These are phyloP conservation scores for Etheostoma nigrum DNA, from an alignment of 2,797 vertebrate genomes.

Conservation along the genomic window DNA sequence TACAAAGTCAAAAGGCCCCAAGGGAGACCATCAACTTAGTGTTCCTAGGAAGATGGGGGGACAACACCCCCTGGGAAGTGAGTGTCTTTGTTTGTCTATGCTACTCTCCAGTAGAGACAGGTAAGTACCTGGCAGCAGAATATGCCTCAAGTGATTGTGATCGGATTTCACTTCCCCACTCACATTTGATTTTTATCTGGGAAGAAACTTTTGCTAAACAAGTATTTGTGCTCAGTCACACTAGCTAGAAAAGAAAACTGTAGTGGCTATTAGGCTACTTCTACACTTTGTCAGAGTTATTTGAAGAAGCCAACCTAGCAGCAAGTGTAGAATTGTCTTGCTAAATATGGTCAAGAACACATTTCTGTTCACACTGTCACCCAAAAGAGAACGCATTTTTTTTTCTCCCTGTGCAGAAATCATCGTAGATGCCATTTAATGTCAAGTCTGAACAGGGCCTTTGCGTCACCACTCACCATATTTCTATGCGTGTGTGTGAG, in stretches of 20 bases:
- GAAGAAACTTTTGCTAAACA: slow-evolving; percentile 4
- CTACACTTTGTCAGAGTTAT: neutral
- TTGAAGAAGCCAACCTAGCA: neutral
- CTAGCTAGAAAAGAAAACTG: neutral
- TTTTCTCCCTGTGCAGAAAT: neutral
- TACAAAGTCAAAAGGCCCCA: slow-evolving; percentile 43
- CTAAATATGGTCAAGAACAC: neutral
- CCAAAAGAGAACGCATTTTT: neutral
- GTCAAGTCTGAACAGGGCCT: slow-evolving; percentile 22
- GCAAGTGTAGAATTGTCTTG: neutral
- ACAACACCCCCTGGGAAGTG: neutral
- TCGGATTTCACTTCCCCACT: slow-evolving; percentile 20
- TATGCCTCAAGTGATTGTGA: neutral
- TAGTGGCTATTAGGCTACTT: neutral
- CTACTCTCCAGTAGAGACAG: neutral
- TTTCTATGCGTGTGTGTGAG: slow-evolving; percentile 33
- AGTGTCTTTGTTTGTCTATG: slow-evolving; percentile 26
- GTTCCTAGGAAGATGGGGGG: slow-evolving; percentile 20
- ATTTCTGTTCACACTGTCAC: neutral
- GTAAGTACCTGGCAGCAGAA: slow-evolving; percentile 17
- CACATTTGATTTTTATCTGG: slow-evolving; percentile 23
- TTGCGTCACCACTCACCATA: slow-evolving; percentile 10
- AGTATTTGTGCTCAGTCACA: neutral
- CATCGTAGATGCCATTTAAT: slow-evolving; percentile 12
- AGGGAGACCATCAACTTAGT: slow-evolving; percentile 39